Percentiles rank a stretch among this genome's conserved stretches.
phyloP scores from a whole-genome alignment of 2,888 invertebrate species.

The Sarcophaga subvicina region DNA sequence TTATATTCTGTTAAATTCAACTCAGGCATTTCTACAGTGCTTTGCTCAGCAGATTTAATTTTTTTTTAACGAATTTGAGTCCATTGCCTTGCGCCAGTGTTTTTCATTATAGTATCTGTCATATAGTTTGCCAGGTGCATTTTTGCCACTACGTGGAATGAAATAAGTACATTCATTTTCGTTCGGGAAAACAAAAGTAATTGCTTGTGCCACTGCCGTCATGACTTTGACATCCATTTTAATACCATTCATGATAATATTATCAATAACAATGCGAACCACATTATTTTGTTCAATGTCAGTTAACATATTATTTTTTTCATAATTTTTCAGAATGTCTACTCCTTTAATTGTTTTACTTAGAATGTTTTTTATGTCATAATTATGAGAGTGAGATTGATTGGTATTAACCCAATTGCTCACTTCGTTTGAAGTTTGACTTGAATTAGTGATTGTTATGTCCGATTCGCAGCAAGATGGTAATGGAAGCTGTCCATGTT shows the following conservation, averaged over 20 bases:
- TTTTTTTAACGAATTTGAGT: slow-evolving; percentile 23
- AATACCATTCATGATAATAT: slow-evolving; percentile 30
- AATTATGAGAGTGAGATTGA: slow-evolving; percentile 29
- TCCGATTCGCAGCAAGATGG: slow-evolving; percentile 35
- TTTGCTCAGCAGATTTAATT: slow-evolving; percentile 21
- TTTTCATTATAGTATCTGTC: slow-evolving; percentile 37
- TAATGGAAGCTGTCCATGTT: slow-evolving; percentile 30
- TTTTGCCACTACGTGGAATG: slow-evolving; percentile 28
- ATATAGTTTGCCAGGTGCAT: slow-evolving; percentile 39
- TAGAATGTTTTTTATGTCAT: slow-evolving; percentile 35
- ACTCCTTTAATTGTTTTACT: slow-evolving; percentile 31
- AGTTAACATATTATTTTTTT: slow-evolving; percentile 27
- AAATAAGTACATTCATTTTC: slow-evolving; percentile 46
- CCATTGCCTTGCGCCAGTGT: slow-evolving; percentile 32
- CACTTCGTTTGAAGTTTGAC: slow-evolving; percentile 20
- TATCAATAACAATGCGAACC: slow-evolving; percentile 34
- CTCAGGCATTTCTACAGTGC: slow-evolving; percentile 22
- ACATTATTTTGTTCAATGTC: slow-evolving; percentile 27
- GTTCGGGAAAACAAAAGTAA: slow-evolving; percentile 32
- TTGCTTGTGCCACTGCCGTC: slow-evolving; percentile 23
- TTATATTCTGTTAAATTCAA: slow-evolving; percentile 22
- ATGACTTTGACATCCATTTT: slow-evolving; percentile 42
- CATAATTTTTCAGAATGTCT: slow-evolving; percentile 37
- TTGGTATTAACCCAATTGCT: slow-evolving; percentile 35
- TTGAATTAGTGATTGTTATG: slow-evolving; percentile 34